phyloP scores from a whole-genome alignment of 2,888 invertebrate species.

The Apotomis capreana region DNA sequence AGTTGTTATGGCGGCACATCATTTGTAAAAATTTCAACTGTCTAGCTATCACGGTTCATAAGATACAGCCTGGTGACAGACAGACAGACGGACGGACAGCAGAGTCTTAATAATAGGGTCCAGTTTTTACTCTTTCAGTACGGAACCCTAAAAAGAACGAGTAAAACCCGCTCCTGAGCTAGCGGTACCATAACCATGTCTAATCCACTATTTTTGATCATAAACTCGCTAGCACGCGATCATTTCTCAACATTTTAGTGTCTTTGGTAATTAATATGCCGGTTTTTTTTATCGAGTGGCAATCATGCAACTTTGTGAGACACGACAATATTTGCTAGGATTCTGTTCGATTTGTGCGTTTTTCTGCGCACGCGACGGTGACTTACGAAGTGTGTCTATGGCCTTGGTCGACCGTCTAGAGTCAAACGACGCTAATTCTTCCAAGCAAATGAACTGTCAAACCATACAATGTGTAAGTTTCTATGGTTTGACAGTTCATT shows the following conservation, averaged over 20 bases:
- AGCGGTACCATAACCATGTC: slow-evolving; percentile 54
- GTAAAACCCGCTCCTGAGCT: slow-evolving; percentile 49
- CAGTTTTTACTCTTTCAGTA: too few species aligned
- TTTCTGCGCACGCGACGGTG: slow-evolving; percentile 23
- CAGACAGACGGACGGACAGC: too few species aligned
- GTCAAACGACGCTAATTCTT: too few species aligned
- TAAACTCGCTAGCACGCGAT: slow-evolving; percentile 57
- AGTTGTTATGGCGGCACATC: too few species aligned
- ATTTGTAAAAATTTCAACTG: too few species aligned
- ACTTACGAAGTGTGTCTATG: slow-evolving; percentile 11
- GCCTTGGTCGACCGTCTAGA: slow-evolving; percentile 14
- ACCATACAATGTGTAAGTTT: too few species aligned
- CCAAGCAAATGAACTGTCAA: too few species aligned
- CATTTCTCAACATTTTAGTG: slow-evolving; percentile 54
- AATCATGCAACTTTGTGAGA: slow-evolving; percentile 37
- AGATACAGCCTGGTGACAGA: too few species aligned
- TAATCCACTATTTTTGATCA: slow-evolving; percentile 58
- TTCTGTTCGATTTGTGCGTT: slow-evolving; percentile 19
- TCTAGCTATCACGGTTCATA: too few species aligned
- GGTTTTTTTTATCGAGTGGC: slow-evolving; percentile 36
- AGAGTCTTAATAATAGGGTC: too few species aligned
- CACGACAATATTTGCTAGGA: slow-evolving; percentile 34
- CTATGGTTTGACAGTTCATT: too few species aligned
- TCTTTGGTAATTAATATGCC: slow-evolving; percentile 55
- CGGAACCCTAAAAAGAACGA: slow-evolving; percentile 43